Base-by-base conservation (phyloP, 2,797 vertebrate species). In the Kryptopterus vitreolus region DNA sequence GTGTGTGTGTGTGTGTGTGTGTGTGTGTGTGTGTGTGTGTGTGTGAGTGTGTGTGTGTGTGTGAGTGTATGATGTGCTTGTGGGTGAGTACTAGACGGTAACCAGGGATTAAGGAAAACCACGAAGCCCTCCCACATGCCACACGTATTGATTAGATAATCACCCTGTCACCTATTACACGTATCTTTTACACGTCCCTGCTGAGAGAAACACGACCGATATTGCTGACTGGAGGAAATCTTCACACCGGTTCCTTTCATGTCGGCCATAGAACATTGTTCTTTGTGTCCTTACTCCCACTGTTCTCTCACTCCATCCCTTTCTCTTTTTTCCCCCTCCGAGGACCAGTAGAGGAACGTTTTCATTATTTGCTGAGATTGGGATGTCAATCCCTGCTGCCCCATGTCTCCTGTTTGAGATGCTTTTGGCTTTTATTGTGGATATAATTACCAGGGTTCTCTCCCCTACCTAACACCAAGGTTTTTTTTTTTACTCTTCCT, bases 91-190 rank as follows among this genome's bases (percentile, higher is more conserved):
- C 26, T 22, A 12, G 58, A 33, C 35, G 53, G 57, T 63, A 76
- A 65, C 38, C 9, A 15, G 76, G 16, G 16, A 53, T 22, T 35
- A 70, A 58, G 71, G 78, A 50, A 73, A 58, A 74, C 73, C 31
- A 61, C 24, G 26, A 46, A 61, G n/a, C 70, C 74, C 59, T 72
- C 63, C 46, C 22, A 80, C 81, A 74, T 63, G 63, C 33, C 57
- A 12, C 63, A 70, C 78, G 55, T 94, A 95, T 95, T 94, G 94
- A 94, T 95, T 93, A 89, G 91, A 93, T 94, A 93, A 95, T 92
- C 89, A 89, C 83, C 89, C 87, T 90, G 85, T 92, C 90, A 90
- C 90, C 87, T 89, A 89, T 91, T 89, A 88, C 86, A 85, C 78
- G 84, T 88, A 86, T 89, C 87, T 87, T 75, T 92, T 92, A 91